Evolutionary conservation across 64 coral and sea anemone genomes (phyloP).

Genomic region (Anthopleura sola): DNA sequence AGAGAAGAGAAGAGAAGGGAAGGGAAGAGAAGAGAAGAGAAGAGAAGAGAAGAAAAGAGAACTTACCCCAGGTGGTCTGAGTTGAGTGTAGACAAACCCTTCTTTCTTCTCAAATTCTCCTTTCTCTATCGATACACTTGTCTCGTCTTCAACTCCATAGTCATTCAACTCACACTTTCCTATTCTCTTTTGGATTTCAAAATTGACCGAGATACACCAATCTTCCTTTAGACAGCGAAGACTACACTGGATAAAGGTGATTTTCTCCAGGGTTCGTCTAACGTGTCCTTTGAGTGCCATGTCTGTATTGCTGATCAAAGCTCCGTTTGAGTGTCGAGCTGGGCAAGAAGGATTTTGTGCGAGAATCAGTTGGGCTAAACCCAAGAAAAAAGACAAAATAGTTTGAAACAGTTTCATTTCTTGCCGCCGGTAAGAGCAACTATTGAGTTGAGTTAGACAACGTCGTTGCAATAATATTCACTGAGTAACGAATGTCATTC

Average conservation of each 20-base stretch:
- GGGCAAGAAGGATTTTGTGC: not conserved
- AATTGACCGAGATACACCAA: slow-evolving; percentile 3
- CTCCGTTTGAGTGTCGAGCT: not conserved
- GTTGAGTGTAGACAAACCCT: slow-evolving; percentile 11
- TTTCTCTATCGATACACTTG: not conserved
- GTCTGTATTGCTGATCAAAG: not conserved
- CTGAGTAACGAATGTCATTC: too few species aligned
- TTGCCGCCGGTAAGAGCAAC: too few species aligned
- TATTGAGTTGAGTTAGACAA: too few species aligned
- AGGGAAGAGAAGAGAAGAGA: too few species aligned
- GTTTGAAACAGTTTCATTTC: too few species aligned
- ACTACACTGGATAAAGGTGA: not conserved
- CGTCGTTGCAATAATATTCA: too few species aligned
- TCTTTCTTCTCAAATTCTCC: not conserved
- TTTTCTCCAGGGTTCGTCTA: not conserved
- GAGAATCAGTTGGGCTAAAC: too few species aligned
- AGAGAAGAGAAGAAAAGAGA: too few species aligned
- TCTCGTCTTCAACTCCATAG: slow-evolving; percentile 7
- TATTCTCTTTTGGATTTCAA: not conserved
- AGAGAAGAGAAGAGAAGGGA: too few species aligned
- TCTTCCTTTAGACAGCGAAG: slow-evolving; percentile 2
- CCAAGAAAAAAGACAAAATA: too few species aligned
- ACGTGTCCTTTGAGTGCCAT: slow-evolving; percentile 11
- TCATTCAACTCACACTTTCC: slow-evolving; percentile 14
- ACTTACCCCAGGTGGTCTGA: not conserved